phyloP scores from a whole-genome alignment of 2,888 invertebrate genomes.

The Coleophora deauratella region DNA sequence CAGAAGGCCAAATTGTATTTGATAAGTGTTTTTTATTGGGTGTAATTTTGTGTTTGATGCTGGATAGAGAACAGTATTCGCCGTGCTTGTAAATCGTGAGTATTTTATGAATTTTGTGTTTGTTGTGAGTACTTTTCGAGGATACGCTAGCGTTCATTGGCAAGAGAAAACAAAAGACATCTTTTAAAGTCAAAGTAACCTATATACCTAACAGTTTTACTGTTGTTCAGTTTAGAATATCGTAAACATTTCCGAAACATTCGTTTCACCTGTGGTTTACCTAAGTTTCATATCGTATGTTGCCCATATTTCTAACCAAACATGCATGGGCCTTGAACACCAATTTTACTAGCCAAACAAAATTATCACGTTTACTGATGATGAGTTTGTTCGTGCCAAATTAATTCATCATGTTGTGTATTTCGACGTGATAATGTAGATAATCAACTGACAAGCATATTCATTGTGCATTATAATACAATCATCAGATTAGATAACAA shows the following conservation, averaged over 20 bases:
- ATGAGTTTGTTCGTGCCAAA: too few species aligned
- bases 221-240: slow-evolving; percentile 3
- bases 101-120: slow-evolving; percentile 12
- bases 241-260: slow-evolving; percentile 5
- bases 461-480: too few species aligned
- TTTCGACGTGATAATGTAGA: too few species aligned
- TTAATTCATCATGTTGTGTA: background rate
- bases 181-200: too few species aligned
- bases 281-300: slow-evolving; percentile 3
- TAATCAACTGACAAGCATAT: too few species aligned
- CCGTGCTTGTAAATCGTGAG: slow-evolving; percentile 18
- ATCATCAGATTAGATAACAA: too few species aligned
- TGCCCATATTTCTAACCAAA: background rate
- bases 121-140: slow-evolving; percentile 1
- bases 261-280: too few species aligned
- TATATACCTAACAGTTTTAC: slow-evolving; percentile 8
- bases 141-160: too few species aligned
- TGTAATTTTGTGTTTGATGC: slow-evolving; percentile 36
- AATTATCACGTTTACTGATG: background rate
- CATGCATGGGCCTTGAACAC: slow-evolving; percentile 2
- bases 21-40: slow-evolving; percentile 31
- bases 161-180: too few species aligned
- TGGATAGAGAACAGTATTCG: slow-evolving; percentile 11
- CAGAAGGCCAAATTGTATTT: too few species aligned
- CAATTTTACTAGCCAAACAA: slow-evolving; percentile 2